Conservation (phyloP, 92 coral and sea anemone genomes). For the Muricea muricata region DNA sequence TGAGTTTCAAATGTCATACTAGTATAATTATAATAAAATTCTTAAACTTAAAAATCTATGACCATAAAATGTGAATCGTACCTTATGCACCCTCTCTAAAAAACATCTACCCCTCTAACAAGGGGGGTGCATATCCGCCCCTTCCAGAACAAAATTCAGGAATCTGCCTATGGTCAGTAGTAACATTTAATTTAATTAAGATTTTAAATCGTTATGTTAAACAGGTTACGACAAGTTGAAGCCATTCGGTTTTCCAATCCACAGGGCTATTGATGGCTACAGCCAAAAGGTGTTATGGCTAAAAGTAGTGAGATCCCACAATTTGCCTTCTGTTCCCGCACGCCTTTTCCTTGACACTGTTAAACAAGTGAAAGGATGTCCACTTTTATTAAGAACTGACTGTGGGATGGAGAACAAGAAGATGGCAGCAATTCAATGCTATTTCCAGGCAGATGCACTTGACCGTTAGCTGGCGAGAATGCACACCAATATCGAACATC, state of each 20-base stretch:
- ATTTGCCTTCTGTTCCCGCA: slow-evolving; percentile 61
- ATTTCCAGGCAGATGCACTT: neutral
- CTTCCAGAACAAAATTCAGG: no score
- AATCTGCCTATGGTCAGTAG: no score
- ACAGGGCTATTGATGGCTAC: slow-evolving; percentile 65
- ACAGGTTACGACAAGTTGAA: slow-evolving; percentile 66
- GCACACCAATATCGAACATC: slow-evolving; percentile 31
- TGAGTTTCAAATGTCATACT: no score
- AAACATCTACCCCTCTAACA: no score
- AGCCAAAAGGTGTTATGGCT: slow-evolving; percentile 66
- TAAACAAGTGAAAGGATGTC: slow-evolving; percentile 63
- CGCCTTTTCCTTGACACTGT: slow-evolving; percentile 57
- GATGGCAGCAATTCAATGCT: slow-evolving; percentile 77
- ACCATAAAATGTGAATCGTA: no score
- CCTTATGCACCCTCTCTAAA: no score
- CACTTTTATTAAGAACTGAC: slow-evolving; percentile 64
- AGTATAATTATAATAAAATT: no score
- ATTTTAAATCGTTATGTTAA: neutral
- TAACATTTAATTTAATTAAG: neutral
- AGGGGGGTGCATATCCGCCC: no score
- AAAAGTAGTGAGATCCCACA: slow-evolving; percentile 65
- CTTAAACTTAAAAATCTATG: no score
- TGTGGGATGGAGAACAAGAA: slow-evolving; percentile 75
- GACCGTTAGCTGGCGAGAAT: slow-evolving; percentile 21
- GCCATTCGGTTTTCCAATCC: slow-evolving; percentile 69